A percentile compares a stretch with the other conserved stretches of the same genome.
Conservation (phyloP, 2,797 vertebrate genomes). For the Melanotaenia parkinsoni region DNA sequence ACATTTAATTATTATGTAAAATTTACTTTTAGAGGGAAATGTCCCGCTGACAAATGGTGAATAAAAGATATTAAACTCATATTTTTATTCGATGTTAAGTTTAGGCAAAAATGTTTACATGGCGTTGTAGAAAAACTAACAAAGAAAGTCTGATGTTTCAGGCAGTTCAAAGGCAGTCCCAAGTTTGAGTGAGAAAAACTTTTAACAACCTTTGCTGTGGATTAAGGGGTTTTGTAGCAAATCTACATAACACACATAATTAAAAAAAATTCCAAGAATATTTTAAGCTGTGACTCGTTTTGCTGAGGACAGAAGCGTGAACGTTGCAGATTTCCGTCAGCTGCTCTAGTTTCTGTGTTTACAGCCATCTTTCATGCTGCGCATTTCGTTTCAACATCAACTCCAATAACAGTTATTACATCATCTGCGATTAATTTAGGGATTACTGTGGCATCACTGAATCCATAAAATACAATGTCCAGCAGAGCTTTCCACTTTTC, state of each 20-base stretch:
- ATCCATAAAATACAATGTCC: constrained; percentile 62
- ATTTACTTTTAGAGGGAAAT: background rate
- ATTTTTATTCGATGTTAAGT: background rate
- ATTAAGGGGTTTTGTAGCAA: background rate
- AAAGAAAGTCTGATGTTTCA: too few relatives aligned
- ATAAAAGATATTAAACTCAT: background rate
- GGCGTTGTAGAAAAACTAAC: too few relatives aligned
- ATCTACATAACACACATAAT: background rate
- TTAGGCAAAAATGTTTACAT: background rate
- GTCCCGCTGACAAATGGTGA: background rate
- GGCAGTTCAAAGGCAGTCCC: background rate
- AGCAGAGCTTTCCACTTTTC: constrained; percentile 45
- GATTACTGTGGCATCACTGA: constrained; percentile 75
- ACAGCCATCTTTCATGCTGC: constrained; percentile 12
- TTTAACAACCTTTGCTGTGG: too few relatives aligned
- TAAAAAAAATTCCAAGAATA: background rate
- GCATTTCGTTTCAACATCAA: constrained; percentile 40
- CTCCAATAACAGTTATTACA: constrained; percentile 55
- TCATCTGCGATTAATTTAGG: constrained; percentile 75
- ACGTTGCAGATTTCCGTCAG: constrained; percentile 15
- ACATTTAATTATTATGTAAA: background rate
- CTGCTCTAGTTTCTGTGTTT: constrained; percentile 11
- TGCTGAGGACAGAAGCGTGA: background rate
- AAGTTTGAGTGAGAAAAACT: background rate
- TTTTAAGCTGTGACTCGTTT: background rate